Conservation (phyloP, 1,140 invertebrate species). For the Onthophagus taurus region DNA sequence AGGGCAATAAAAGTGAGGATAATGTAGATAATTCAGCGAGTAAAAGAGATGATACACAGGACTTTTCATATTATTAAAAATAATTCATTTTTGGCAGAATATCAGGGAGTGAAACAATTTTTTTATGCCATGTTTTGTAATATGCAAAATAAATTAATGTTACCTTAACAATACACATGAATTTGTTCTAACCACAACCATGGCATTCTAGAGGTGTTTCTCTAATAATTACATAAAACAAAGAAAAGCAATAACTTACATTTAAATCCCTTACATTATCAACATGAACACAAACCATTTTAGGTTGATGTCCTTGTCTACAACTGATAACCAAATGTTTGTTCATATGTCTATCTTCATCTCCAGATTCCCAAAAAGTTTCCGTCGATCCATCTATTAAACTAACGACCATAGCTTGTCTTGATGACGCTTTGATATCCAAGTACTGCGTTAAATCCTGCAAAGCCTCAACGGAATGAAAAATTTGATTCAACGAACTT, state of each 20-base stretch:
- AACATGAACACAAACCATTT: slow-evolving; percentile 75
- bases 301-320: slow-evolving; percentile 48
- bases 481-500: slow-evolving; percentile 38
- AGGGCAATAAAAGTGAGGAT: background rate
- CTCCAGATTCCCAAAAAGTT: slow-evolving; percentile 98
- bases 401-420: slow-evolving; percentile 86
- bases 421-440: slow-evolving; percentile 82
- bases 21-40: background rate
- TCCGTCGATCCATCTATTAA: slow-evolving; percentile 91
- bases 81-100: too few species aligned
- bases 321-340: slow-evolving; percentile 55
- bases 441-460: slow-evolving; percentile 64
- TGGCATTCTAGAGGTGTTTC: too few species aligned
- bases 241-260: slow-evolving; percentile 58
- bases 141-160: too few species aligned
- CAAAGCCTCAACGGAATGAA: slow-evolving; percentile 50
- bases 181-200: too few species aligned
- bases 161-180: too few species aligned
- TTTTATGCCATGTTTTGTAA: too few species aligned
- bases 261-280: slow-evolving; percentile 87
- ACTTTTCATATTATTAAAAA: too few species aligned
- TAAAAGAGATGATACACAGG: too few species aligned
- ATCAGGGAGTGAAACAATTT: too few species aligned
- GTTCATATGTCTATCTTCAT: slow-evolving; percentile 88
- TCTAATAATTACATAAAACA: too few species aligned